Conservation (phyloP, 2,888 invertebrate genomes). For the Hylaea fasciaria region DNA sequence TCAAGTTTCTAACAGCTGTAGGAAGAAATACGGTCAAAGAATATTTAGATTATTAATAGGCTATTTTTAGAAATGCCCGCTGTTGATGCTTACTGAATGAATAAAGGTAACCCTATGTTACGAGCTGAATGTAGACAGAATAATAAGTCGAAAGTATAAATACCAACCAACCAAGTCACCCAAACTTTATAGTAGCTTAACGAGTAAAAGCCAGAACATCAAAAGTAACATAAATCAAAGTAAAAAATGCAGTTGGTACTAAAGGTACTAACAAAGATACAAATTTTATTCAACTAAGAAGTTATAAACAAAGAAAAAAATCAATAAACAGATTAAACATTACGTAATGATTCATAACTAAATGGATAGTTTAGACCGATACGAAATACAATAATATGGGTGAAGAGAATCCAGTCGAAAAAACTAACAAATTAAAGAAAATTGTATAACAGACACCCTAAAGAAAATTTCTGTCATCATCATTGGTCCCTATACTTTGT, state of each 20-base stretch:
- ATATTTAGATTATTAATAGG: constrained; percentile 21
- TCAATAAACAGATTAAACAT: no score
- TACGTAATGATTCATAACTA: no score
- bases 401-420: no score
- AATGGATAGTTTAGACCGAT: no score
- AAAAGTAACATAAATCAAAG: constrained; percentile 9
- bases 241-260: constrained; percentile 1
- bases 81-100: constrained; percentile 13
- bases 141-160: not conserved
- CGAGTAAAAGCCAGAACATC: constrained; percentile 5
- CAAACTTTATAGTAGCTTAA: constrained; percentile 8
- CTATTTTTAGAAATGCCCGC: constrained; percentile 10
- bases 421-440: no score
- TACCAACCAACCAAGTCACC: constrained; percentile 1
- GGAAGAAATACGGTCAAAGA: constrained; percentile 5
- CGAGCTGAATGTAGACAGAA: constrained; percentile 10
- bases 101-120: constrained; percentile 23
- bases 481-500: no score
- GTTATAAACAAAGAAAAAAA: no score
- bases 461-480: no score
- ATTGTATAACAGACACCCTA: no score
- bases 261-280: not conserved
- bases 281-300: no score
- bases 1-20: not conserved
- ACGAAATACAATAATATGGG: no score